Conservation (phyloP, 2,888 invertebrate genomes). For the Eristalinus sepulchralis region DNA sequence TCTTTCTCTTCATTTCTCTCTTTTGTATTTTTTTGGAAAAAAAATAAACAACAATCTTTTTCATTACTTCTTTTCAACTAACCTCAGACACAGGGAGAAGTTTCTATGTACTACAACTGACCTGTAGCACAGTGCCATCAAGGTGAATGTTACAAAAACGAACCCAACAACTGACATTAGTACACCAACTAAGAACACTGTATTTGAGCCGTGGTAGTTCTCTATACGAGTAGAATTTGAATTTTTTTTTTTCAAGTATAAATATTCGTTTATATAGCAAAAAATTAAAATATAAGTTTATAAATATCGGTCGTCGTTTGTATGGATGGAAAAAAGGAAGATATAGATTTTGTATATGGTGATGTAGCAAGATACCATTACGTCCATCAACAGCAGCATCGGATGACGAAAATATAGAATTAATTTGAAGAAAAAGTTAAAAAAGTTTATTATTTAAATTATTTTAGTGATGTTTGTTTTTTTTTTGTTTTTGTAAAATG, state of each 20-base stretch:
- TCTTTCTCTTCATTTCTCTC: slow-evolving; percentile 60
- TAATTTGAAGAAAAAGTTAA: slow-evolving; percentile 62
- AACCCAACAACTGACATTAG: slow-evolving; percentile 99
- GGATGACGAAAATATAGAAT: slow-evolving; percentile 62
- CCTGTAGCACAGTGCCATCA: slow-evolving; percentile 99
- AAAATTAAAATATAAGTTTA: neutral
- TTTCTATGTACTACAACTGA: slow-evolving; percentile 99
- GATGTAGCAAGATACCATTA: slow-evolving; percentile 54
- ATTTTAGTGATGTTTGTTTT: slow-evolving; percentile 42
- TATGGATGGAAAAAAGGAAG: neutral
- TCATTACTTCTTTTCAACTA: slow-evolving; percentile 93
- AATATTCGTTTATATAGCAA: neutral
- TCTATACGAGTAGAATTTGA: slow-evolving; percentile 84
- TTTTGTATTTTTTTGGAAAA: slow-evolving; percentile 56
- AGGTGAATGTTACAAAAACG: slow-evolving; percentile 99
- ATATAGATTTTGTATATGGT: slow-evolving; percentile 23
- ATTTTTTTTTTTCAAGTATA: slow-evolving; percentile 2
- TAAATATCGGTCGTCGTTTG: neutral
- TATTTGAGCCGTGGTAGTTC: slow-evolving; percentile 98
- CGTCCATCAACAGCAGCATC: slow-evolving; percentile 61
- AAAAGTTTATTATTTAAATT: slow-evolving; percentile 34
- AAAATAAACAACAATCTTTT: slow-evolving; percentile 75
- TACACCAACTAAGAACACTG: slow-evolving; percentile 98
- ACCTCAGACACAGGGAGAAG: slow-evolving; percentile 99
- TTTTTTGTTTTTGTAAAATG: slow-evolving; percentile 53